Evolutionary conservation across 2,113 vertebrate species (phyloP).

Genomic region (Paraplagusia blochii): DNA sequence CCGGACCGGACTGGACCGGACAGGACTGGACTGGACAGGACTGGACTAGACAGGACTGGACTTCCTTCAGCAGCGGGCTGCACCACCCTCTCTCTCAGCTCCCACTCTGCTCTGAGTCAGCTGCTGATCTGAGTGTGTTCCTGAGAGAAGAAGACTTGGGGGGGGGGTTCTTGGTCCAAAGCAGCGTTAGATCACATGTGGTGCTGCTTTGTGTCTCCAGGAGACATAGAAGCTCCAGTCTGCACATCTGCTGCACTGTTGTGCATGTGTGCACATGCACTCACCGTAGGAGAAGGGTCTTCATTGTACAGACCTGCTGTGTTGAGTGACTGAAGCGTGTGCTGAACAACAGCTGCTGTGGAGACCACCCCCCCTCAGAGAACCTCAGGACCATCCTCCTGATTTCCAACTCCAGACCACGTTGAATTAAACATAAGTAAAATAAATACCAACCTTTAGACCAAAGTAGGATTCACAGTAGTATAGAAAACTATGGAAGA

Average conservation of each 20-base stretch:
- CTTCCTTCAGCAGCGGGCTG: slow-evolving; percentile 30
- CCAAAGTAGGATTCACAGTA: too few relatives aligned
- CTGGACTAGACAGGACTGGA: too few relatives aligned
- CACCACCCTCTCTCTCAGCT: slow-evolving; percentile 3
- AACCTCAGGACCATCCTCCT: neutral
- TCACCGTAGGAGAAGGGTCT: slow-evolving; percentile 66
- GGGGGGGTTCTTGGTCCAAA: too few relatives aligned
- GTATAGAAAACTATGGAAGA: too few relatives aligned
- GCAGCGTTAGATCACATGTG: too few relatives aligned
- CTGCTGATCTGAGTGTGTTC: slow-evolving; percentile 8
- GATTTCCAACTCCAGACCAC: slow-evolving; percentile 44
- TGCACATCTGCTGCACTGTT: slow-evolving; percentile 43
- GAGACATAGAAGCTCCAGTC: slow-evolving; percentile 39
- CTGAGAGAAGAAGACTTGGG: neutral
- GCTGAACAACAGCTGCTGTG: slow-evolving; percentile 78
- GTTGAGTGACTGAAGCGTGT: slow-evolving; percentile 79
- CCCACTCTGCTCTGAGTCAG: slow-evolving; percentile 17
- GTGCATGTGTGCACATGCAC: slow-evolving; percentile 25
- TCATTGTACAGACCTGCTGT: slow-evolving; percentile 73
- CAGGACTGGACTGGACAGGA: too few relatives aligned
- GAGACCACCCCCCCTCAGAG: slow-evolving; percentile 5
- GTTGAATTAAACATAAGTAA: slow-evolving; percentile 36
- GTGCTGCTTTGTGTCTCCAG: slow-evolving; percentile 2
- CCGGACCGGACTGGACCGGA: too few relatives aligned
- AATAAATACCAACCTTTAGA: too few relatives aligned